Evolutionary conservation across 2,113 vertebrate species (phyloP).

Genomic region (Pimephales promelas): DNA sequence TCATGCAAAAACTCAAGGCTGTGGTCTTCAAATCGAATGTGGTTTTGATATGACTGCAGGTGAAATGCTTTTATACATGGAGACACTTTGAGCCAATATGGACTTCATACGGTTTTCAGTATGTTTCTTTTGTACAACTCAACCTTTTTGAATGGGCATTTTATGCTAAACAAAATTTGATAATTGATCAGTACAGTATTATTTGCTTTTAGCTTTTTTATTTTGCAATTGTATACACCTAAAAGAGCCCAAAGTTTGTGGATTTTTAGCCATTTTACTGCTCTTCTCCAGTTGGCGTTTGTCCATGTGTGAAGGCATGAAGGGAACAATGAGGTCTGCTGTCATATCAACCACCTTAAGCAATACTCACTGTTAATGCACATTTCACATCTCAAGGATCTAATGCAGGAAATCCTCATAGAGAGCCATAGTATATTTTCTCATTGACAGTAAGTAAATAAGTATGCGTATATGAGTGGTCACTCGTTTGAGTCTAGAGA

Average conservation of each 20-base stretch:
- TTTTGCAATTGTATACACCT: constrained; percentile 17
- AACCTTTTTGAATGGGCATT: constrained; percentile 4
- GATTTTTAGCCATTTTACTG: neutral
- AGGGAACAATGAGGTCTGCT: constrained; percentile 4
- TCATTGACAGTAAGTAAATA: constrained; percentile 2
- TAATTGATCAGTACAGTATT: constrained; percentile 45
- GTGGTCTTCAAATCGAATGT: neutral
- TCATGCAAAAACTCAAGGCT: constrained; percentile 1
- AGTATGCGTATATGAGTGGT: constrained; percentile 31
- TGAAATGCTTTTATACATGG: constrained; percentile 28
- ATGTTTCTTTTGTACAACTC: constrained; percentile 18
- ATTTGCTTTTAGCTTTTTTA: neutral
- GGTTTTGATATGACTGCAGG: constrained; percentile 22
- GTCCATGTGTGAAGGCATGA: constrained; percentile 17
- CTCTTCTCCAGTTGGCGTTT: neutral
- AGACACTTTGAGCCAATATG: constrained; percentile 43
- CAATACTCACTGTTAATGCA: constrained; percentile 58
- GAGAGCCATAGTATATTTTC: constrained; percentile 1
- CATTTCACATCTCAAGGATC: constrained; percentile 29
- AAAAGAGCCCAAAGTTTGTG: neutral
- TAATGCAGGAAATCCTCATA: constrained; percentile 25
- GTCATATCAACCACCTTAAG: constrained; percentile 49
- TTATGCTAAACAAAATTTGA: constrained; percentile 26
- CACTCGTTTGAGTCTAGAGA: constrained; percentile 20
- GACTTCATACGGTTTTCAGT: neutral